These are phyloP conservation scores for Mesocricetus auratus DNA, from an alignment of 2,113 vertebrate species.

Conservation along the genomic window DNA sequence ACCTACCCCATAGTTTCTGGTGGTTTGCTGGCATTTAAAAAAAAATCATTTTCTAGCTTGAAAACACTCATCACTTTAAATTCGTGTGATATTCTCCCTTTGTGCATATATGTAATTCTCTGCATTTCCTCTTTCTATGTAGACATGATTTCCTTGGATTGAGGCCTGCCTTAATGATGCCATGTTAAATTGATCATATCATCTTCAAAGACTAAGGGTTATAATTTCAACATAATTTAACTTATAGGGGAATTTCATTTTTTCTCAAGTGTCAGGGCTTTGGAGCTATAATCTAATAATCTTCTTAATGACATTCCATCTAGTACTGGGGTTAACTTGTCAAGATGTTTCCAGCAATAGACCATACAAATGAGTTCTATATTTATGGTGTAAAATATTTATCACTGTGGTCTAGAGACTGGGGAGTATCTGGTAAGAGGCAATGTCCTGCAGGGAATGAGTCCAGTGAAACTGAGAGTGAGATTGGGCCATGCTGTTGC, in stretches of 20 bases:
- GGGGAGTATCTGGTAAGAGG: neutral
- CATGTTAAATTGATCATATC: conserved; percentile 25
- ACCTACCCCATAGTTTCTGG: neutral
- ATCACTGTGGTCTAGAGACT: neutral
- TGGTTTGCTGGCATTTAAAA: conserved; percentile 6
- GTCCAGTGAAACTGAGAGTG: neutral
- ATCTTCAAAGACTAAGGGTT: neutral
- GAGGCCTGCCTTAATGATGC: neutral
- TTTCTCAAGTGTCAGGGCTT: neutral
- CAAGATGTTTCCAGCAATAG: conserved; percentile 29
- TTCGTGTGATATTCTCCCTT: neutral
- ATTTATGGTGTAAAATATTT: conserved; percentile 12
- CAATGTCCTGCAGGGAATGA: neutral
- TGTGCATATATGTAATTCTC: neutral
- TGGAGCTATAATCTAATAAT: neutral
- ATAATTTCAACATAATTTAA: neutral
- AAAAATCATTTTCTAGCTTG: neutral
- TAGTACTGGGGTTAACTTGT: conserved; percentile 28
- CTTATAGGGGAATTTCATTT: neutral
- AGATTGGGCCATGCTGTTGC: neutral
- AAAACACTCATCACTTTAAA: neutral
- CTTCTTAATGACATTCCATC: conserved; percentile 50
- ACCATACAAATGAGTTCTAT: conserved; percentile 16
- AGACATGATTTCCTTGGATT: neutral
- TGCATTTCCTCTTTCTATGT: neutral